Conservation (phyloP, 2,888 invertebrate species). For the Periphyllus acericola region DNA sequence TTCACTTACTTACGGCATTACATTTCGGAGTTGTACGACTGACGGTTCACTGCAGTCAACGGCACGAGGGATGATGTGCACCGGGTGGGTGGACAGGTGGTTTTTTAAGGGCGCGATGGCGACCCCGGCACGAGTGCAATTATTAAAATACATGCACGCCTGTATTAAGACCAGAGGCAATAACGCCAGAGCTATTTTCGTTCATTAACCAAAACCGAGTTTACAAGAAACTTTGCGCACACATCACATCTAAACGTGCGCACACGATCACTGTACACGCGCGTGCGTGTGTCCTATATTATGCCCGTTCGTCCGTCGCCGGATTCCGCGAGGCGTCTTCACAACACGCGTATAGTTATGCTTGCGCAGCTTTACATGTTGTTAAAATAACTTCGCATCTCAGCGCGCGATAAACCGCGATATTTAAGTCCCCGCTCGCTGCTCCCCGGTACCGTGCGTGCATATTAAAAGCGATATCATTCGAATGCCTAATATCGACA, state of each 20-base stretch:
- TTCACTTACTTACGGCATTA: neutral
- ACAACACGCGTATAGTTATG: neutral
- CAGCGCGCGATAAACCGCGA: too few species aligned
- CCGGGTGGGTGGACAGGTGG: neutral
- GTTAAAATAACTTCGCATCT: neutral
- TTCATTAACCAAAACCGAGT: constrained; percentile 30
- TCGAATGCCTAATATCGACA: neutral
- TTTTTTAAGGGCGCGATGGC: neutral
- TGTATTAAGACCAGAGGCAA: neutral
- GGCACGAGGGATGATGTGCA: neutral
- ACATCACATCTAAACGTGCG: neutral
- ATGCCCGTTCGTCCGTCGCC: neutral
- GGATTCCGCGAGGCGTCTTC: constrained; percentile 2
- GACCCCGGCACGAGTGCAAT: neutral
- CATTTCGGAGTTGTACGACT: neutral
- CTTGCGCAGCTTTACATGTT: neutral
- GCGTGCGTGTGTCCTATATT: neutral
- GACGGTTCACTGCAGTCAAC: neutral
- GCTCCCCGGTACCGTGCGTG: too few species aligned
- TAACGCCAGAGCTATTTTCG: neutral
- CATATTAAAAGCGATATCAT: too few species aligned
- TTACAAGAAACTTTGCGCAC: neutral
- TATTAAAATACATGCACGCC: neutral
- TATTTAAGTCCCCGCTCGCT: too few species aligned
- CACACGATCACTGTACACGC: neutral